Base-by-base conservation (phyloP, 1,140 invertebrate species). In the Panagrolaimus sp. region DNA sequence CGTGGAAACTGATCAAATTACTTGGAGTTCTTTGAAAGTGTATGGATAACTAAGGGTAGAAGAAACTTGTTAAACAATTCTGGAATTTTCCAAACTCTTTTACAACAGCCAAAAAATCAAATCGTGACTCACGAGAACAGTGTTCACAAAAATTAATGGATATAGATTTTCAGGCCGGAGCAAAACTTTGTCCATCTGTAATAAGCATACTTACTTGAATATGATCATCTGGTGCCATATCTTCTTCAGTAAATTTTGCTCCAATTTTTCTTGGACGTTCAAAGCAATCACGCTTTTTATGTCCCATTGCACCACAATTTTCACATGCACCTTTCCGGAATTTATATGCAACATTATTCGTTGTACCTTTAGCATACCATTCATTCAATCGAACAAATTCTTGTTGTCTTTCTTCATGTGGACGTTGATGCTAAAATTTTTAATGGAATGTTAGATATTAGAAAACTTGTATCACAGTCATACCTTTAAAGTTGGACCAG, bases 291-390 rank as follows among this genome's bases (percentile, higher is more conserved):
- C 96, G 98, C 76, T 90, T 91, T 75, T 92, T 91, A 81, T 99
- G 96, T 15, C 91, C 93, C 87, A 96, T 89, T 0, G 94, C 94
- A 1, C 96, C 96, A 87, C 96, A 99, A 84, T 99, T 99, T 84
- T 98, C 94, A 86, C 96, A 99, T 0, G 96, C 92, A 69, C 96
- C 96, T 87, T 93, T 91, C 10, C 93, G 87, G 84, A 88, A 99
- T 83, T 94, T 94, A n/a, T 89, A 92, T 1, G 90, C 84, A 67
- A 72, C 65, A 12, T 73, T 67, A 14, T 74, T 71, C 6, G 78
- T 74, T 71, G 75, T 73, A 80, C 85, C 84, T 83, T 77, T 78
- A 9, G 91, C 89, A 73, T 93, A 94, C 87, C 90, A 91, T 69
- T 91, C 89, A 77, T 90, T 87, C 58, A 93, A 78, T 17, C 85